A percentile compares a stretch with the other conserved stretches of the same genome.
These are phyloP conservation scores for Emydocephalus ijimae DNA, from an alignment of 2,113 vertebrate genomes.

Conservation along the genomic window DNA sequence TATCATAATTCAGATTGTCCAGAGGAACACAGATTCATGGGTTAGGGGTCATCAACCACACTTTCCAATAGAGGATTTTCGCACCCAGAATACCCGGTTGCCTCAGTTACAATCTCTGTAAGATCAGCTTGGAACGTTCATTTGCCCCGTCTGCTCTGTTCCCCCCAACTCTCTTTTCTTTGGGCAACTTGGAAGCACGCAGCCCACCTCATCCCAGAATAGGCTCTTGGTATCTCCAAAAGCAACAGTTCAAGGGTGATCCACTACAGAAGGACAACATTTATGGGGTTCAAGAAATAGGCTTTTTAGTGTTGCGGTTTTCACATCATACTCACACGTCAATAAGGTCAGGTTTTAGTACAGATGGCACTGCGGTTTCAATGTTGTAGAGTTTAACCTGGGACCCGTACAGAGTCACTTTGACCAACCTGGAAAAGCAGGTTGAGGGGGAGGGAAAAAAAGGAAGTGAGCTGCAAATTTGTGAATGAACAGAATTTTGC, in stretches of 20 bases:
- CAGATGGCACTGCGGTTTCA: conserved; percentile 94
- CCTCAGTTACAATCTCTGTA: no score
- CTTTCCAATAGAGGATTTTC: no score
- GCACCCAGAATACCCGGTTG: no score
- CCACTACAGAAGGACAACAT: no score
- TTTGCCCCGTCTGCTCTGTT: no score
- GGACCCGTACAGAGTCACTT: conserved; percentile 93
- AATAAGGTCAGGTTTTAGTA: conserved; percentile 94
- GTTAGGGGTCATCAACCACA: no score
- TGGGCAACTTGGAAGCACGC: no score
- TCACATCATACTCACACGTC: conserved; percentile 86
- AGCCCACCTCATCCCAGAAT: neutral
- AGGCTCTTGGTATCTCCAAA: neutral
- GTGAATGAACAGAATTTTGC: neutral
- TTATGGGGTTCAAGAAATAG: neutral
- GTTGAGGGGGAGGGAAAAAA: fast-evolving
- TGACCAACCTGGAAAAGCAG: conserved; percentile 79
- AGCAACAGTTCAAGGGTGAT: neutral
- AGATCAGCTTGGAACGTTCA: no score
- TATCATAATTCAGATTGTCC: no score
- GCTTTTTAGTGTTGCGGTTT: neutral
- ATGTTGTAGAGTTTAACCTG: conserved; percentile 95
- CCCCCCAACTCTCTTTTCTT: no score
- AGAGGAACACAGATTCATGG: no score
- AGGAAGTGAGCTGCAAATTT: fast-evolving